These are phyloP conservation scores for Myoxocephalus aenaeus DNA, from an alignment of 2,797 vertebrate species.

Conservation along the genomic window DNA sequence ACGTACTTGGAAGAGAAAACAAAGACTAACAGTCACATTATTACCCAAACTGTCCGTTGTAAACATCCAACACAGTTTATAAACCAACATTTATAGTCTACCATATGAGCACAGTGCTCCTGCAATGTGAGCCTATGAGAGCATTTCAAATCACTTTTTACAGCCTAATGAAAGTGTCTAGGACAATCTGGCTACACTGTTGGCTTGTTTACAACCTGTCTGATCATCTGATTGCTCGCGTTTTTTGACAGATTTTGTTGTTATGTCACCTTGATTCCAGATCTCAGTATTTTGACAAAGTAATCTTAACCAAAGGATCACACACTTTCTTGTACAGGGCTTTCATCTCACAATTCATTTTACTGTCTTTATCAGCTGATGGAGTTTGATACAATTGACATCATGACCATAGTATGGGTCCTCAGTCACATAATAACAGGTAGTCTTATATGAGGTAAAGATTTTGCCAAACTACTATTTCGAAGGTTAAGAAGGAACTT, in stretches of 20 bases:
- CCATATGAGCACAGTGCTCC: too few species aligned
- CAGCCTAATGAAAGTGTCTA: neutral
- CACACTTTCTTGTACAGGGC: too few species aligned
- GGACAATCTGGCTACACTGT: too few species aligned
- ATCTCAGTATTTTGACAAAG: neutral
- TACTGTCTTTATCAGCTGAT: neutral
- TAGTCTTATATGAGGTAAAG: neutral
- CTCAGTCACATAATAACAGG: neutral
- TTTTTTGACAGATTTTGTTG: too few species aligned
- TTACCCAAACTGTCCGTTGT: neutral
- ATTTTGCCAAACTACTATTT: neutral
- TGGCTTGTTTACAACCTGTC: too few species aligned
- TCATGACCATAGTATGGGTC: neutral
- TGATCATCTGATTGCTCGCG: too few species aligned
- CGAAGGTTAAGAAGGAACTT: neutral
- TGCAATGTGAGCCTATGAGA: neutral
- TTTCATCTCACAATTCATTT: neutral
- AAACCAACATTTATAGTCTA: too few species aligned
- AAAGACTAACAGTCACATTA: neutral
- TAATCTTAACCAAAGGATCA: neutral
- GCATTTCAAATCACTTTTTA: neutral
- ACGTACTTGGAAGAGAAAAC: neutral
- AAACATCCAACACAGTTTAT: neutral
- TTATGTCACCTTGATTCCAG: too few species aligned
- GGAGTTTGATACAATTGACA: neutral